phyloP scores from a whole-genome alignment of 2,797 vertebrate genomes.

The Bucorvus abyssinicus region DNA sequence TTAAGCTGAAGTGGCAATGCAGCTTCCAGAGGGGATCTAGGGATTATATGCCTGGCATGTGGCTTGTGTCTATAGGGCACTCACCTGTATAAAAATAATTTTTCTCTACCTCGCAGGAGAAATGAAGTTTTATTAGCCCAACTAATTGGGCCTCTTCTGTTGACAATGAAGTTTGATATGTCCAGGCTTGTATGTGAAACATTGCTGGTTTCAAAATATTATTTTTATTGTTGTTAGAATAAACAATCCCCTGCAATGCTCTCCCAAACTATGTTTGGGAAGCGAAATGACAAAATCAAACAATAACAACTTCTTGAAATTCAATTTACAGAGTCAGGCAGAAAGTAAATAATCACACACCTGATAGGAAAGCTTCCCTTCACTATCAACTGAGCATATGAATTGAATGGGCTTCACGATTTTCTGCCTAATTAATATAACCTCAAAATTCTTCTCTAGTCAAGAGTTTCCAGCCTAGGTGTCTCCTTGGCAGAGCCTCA shows the following conservation, averaged over 20 bases:
- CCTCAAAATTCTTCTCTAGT: neutral
- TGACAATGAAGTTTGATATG: neutral
- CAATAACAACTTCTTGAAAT: neutral
- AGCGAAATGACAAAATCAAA: conserved; percentile 3
- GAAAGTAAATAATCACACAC: neutral
- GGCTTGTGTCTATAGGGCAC: neutral
- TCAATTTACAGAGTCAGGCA: neutral
- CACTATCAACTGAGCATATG: neutral
- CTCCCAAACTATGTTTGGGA: neutral
- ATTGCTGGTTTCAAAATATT: neutral
- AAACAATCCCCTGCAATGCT: neutral
- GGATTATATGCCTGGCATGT: neutral
- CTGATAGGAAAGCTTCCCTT: neutral
- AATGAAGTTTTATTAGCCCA: neutral
- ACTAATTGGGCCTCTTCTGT: accelerated
- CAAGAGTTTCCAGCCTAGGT: conserved; percentile 19
- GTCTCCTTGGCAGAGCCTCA: conserved; percentile 32
- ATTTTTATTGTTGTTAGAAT: neutral
- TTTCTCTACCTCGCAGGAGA: neutral
- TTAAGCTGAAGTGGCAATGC: neutral
- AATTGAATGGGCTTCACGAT: neutral
- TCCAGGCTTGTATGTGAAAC: neutral
- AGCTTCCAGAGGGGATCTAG: neutral
- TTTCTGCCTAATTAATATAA: conserved; percentile 35
- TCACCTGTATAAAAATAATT: neutral